phyloP scores from a whole-genome alignment of 2,797 vertebrate genomes.

The Bradypodion ventrale region DNA sequence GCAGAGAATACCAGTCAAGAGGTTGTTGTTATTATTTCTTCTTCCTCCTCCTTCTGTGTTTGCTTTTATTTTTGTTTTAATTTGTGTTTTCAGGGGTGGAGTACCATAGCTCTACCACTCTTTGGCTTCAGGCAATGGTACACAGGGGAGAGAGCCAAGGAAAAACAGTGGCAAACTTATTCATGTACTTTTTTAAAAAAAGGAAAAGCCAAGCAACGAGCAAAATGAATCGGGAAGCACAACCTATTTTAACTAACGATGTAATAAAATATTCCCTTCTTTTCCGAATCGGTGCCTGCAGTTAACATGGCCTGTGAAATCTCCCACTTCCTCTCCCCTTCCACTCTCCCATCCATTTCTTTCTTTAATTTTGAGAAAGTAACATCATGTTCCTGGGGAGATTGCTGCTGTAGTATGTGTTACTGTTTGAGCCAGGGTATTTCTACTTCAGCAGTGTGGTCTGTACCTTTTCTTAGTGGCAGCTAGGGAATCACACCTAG shows the following conservation, averaged over 20 bases:
- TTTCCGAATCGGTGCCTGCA: slow-evolving; percentile 49
- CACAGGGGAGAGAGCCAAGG: slow-evolving; percentile 25
- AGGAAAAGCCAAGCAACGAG: slow-evolving; percentile 45
- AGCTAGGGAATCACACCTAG: slow-evolving; percentile 56
- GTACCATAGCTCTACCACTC: slow-evolving; percentile 47
- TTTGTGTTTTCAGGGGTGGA: slow-evolving; percentile 49
- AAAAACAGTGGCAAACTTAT: slow-evolving; percentile 35
- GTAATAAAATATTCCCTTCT: slow-evolving; percentile 43
- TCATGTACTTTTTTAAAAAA: slow-evolving; percentile 35
- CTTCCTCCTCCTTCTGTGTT: slow-evolving; percentile 22
- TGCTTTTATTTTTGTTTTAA: background rate
- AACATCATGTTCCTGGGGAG: slow-evolving; percentile 46
- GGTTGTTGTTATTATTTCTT: slow-evolving; percentile 9
- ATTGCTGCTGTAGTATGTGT: slow-evolving; percentile 52
- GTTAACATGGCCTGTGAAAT: slow-evolving; percentile 60
- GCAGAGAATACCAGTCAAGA: slow-evolving; percentile 47
- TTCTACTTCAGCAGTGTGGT: slow-evolving; percentile 51
- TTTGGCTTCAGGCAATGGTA: slow-evolving; percentile 44
- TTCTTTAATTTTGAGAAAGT: slow-evolving; percentile 35
- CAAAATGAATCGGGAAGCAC: slow-evolving; percentile 60
- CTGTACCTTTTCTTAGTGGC: slow-evolving; percentile 56
- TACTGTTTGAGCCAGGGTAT: slow-evolving; percentile 40
- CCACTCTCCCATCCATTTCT: slow-evolving; percentile 24
- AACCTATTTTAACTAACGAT: slow-evolving; percentile 56
- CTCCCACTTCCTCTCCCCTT: slow-evolving; percentile 39